Evolutionary conservation across 2,797 vertebrate species (phyloP), one percentile per base, ranked within the genome.

Genomic region (Channallabes apus): DNA sequence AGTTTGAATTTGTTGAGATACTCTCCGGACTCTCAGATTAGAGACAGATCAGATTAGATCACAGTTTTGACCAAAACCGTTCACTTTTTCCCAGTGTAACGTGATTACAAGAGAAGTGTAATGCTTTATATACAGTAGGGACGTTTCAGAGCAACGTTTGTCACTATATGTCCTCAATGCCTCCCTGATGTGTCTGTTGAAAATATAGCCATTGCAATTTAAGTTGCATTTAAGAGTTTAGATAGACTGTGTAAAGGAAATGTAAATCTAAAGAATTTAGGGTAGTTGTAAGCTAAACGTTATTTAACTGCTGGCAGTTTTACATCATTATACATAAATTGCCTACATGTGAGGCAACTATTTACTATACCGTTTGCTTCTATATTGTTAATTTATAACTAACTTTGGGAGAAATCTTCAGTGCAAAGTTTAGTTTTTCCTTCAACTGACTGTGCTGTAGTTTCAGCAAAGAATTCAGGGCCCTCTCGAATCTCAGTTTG

Each of bases 401-500:
- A 59, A 14, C 29, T 77, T 77, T 35, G 32, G 12, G 41, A 41
- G 24, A 80, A 61, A 38, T 41, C 35, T 41, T 15, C 35, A 20
- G 75, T 59, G 14, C 38, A 18, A 46, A 80, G 35, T 62, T 59
- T 59, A 35, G 29, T 78, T 87, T 32, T 56, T 6, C 17, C 20
- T 24, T 35, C 38, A 87, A 85, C 83, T 72, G 54, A 69, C 54
- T n/a, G 15, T 46, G 35, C 32, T 80, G 46, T n/a, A 41, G 32
- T 32, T 54, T 64, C 35, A 84, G 46, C 41, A 86, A 11, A 38
- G 81, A 35, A 73, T 58, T 76, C 27, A 41, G 75, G 71, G 71
- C 27, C 3, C 84, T 17, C 9, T 15, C 0, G 86, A 90, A 84
- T 90, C 79, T 7, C 67, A 9, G 80, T 80, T 85, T 88, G 27